Percentiles rank a stretch among this genome's conserved stretches.
Evolutionary conservation across 2,888 invertebrate genomes (phyloP).

Genomic region (Argyra leucocephala): DNA sequence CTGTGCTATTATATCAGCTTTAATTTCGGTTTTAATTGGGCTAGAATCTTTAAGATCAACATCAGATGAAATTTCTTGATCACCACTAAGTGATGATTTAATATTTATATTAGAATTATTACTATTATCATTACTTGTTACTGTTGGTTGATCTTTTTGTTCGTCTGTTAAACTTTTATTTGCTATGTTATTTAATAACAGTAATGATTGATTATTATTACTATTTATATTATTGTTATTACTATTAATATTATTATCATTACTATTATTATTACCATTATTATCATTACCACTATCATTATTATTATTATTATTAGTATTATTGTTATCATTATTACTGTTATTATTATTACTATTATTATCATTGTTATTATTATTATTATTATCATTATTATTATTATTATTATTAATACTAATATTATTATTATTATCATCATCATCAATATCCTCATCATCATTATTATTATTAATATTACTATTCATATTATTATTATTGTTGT

Average conservation of each 20-base stretch:
- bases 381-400: background rate
- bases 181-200: constrained; percentile 11
- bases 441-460: too few species aligned
- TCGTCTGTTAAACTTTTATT: constrained; percentile 13
- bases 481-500: background rate
- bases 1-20: background rate
- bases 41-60: background rate
- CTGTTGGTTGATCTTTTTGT: constrained; percentile 10
- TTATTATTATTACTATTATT: constrained; percentile 4
- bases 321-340: constrained; percentile 5
- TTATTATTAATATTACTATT: background rate
- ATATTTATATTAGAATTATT: background rate
- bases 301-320: constrained; percentile 9
- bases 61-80: background rate
- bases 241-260: background rate
- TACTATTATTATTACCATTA: background rate
- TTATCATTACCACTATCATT: background rate
- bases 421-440: too few species aligned
- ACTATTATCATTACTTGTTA: background rate
- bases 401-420: too few species aligned
- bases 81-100: background rate
- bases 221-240: background rate
- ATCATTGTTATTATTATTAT: background rate
- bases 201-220: background rate
- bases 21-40: background rate